phyloP scores from a whole-genome alignment of 2,797 vertebrate species.

The Gallinago solitaria region DNA sequence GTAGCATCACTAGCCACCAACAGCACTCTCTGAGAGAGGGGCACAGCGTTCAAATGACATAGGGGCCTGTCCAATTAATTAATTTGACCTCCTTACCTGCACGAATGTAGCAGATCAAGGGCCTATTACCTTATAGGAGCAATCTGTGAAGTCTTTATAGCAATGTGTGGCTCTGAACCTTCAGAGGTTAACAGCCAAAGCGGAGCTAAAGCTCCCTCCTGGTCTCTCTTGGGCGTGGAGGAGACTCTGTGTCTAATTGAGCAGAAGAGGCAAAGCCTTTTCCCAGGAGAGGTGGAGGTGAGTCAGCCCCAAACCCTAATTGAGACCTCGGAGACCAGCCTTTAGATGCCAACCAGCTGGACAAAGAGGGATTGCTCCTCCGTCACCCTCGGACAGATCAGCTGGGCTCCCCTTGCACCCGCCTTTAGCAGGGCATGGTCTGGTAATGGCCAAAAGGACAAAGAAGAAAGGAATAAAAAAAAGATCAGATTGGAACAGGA shows the following conservation, averaged over 20 bases:
- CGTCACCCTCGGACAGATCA: not conserved
- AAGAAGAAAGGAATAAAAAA: not conserved
- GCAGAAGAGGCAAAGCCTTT: constrained; percentile 6
- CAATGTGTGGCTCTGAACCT: not conserved
- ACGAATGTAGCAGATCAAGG: not conserved
- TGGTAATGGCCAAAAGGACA: not conserved
- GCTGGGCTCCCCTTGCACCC: not conserved
- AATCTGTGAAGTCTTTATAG: not conserved
- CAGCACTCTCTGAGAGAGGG: not conserved
- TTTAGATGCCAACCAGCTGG: not conserved
- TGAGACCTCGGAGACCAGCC: constrained; percentile 57
- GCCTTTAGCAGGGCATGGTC: not conserved
- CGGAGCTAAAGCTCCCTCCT: not conserved
- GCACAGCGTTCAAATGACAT: accelerated
- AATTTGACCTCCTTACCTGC: not conserved
- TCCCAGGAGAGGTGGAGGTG: not conserved
- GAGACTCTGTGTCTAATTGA: not conserved
- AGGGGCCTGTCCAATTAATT: not conserved
- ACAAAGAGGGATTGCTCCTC: not conserved
- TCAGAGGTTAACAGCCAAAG: not conserved
- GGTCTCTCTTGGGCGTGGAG: not conserved
- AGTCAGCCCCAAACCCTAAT: not conserved
- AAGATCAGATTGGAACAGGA: not conserved
- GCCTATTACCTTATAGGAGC: not conserved
- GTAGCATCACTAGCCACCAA: not conserved